Percentiles rank a stretch among this genome's conserved stretches.
These are phyloP conservation scores for Megaceryle maxima DNA, from an alignment of 2,113 vertebrate species.

Conservation along the genomic window DNA sequence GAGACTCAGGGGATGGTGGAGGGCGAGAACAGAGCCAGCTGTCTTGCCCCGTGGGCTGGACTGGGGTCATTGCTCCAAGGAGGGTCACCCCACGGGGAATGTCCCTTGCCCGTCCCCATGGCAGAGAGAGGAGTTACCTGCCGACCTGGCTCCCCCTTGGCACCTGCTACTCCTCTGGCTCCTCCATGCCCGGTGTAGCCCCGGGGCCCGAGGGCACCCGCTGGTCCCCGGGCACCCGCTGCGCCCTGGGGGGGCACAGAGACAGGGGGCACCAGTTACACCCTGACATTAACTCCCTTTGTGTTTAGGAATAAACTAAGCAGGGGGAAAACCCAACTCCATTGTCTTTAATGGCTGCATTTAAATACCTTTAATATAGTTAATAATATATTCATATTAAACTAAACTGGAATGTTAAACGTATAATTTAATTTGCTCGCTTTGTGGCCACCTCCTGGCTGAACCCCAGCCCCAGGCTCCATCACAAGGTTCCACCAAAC, in stretches of 20 bases:
- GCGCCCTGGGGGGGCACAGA: constrained; percentile 24
- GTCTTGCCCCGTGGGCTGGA: background rate
- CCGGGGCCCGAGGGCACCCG: constrained; percentile 68
- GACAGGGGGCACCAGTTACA: background rate
- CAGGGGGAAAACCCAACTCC: background rate
- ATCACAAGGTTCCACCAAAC: background rate
- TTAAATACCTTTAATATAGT: background rate
- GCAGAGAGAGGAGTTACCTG: constrained; percentile 63
- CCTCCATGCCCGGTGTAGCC: constrained; percentile 75
- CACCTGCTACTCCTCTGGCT: constrained; percentile 69
- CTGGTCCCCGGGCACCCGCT: constrained; percentile 41
- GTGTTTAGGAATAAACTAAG: background rate
- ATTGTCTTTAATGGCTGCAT: background rate
- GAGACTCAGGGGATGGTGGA: background rate
- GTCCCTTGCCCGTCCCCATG: accelerated
- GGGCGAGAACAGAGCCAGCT: background rate
- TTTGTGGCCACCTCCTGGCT: background rate
- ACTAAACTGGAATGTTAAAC: no score
- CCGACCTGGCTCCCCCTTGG: constrained; percentile 76
- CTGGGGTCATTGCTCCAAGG: background rate
- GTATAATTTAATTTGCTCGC: background rate
- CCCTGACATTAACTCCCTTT: background rate
- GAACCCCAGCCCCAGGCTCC: background rate
- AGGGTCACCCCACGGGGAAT: background rate
- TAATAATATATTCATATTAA: no score